Base-by-base conservation (phyloP, 2,797 vertebrate species). In the Bradypodion ventrale region DNA sequence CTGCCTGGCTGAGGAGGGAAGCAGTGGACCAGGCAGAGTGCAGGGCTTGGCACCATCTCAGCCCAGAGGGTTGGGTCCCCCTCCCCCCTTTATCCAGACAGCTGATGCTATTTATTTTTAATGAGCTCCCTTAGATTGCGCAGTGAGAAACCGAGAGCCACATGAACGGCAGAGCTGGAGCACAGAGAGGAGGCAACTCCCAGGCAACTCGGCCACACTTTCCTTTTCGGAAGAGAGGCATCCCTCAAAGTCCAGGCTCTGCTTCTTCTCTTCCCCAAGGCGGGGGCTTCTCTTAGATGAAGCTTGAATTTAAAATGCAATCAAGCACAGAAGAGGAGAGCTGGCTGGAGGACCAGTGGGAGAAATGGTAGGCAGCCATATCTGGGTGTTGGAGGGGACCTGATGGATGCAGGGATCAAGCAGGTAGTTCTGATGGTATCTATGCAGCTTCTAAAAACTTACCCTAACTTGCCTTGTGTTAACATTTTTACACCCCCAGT, bases 301-400 rank as follows among this genome's bases (percentile, higher is more conserved):
- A 96, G 95, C 96, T 97, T 94, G 95, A 95, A 94, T 94, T 94
- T 96, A 96, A 96, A 94, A 99, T 98, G 98, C 98, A 98, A 89
- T 97, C 98, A 0, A 97, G 95, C 93, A 94, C 95, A 86, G 97
- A 98, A 95, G 97, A 95, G 96, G 97, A 98, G 94, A 97, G 96
- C 93, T 99, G 98, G 98, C 96, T 99, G 97, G 98, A 99, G 95
- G 98, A 99, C 92, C 98, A 98, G 95, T 99, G 98, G 98, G 98
- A 99, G 95, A 98, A 96, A 98, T 99, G 98, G 98, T 99, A 98
- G 94, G 97, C 92, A 65, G 74, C n/a, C 12, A 9, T 19, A 65
- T 23, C 21, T 0, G 87, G 90, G 89, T 35, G 5, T 29, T 2
- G 0, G 77, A 56, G 79, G 70, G 83, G 23, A 40, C 25, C 8